phyloP scores from a whole-genome alignment of 1,140 invertebrate species.

The Lasioglossum albipes region DNA sequence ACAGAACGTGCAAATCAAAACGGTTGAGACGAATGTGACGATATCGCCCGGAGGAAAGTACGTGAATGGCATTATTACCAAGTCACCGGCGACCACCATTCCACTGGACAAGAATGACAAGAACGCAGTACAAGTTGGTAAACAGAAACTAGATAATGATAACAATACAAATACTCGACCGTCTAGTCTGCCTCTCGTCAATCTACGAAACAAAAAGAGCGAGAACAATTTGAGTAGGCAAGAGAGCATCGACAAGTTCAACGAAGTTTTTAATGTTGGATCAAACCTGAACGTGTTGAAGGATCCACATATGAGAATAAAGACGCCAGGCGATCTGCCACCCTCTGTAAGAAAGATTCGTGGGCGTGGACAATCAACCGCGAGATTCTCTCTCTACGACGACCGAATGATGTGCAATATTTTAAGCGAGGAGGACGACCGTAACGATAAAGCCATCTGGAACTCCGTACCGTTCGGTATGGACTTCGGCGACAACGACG shows the following conservation, averaged over 20 bases:
- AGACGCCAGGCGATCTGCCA: conserved; percentile 90
- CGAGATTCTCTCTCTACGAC: conserved; percentile 90
- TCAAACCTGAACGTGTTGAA: conserved; percentile 83
- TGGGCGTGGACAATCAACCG: conserved; percentile 77
- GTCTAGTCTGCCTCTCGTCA: conserved; percentile 70
- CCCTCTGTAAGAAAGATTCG: conserved; percentile 86
- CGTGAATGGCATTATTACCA: conserved; percentile 69
- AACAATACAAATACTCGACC: conserved; percentile 65
- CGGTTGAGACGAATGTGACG: conserved; percentile 72
- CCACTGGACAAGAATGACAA: conserved; percentile 59
- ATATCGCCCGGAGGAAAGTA: conserved; percentile 71
- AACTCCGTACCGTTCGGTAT: conserved; percentile 76
- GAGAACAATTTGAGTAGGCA: conserved; percentile 68
- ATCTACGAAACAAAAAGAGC: conserved; percentile 64
- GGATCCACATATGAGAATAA: conserved; percentile 87
- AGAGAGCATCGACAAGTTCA: conserved; percentile 84
- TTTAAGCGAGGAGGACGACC: conserved; percentile 70
- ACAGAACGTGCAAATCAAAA: conserved; percentile 69
- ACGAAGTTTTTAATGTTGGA: conserved; percentile 83
- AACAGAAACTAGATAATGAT: conserved; percentile 56
- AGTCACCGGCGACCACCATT: conserved; percentile 37
- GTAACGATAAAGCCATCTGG: conserved; percentile 68
- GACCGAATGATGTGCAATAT: conserved; percentile 90
- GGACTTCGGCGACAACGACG: conserved; percentile 71
- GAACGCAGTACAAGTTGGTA: conserved; percentile 49